A percentile compares a stretch with the other conserved stretches of the same genome.
These are phyloP conservation scores for Oligia latruncula DNA, from an alignment of 2,888 invertebrate species.

Conservation along the genomic window DNA sequence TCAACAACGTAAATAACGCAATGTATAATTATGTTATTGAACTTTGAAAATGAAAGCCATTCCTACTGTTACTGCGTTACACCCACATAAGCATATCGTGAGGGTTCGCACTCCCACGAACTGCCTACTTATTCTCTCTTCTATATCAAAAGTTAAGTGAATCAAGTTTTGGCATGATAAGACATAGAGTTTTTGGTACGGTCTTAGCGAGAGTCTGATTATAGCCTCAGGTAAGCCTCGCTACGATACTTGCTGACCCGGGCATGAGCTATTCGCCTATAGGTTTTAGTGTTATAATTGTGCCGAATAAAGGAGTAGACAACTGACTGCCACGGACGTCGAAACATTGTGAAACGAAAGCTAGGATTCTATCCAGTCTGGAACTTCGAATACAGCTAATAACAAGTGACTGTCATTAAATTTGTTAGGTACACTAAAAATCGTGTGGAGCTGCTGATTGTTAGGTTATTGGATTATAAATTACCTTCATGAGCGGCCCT, in stretches of 20 bases:
- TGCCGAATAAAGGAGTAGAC: not conserved
- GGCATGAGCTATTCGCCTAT: not conserved
- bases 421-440: not conserved
- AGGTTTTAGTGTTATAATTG: not conserved
- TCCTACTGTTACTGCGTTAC: not conserved
- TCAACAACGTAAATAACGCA: not conserved
- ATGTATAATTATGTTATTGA: not conserved
- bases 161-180: not conserved
- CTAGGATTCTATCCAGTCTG: not conserved
- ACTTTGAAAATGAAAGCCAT: not conserved
- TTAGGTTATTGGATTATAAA: not conserved
- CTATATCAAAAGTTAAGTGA: not conserved
- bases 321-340: not conserved
- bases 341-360: not conserved
- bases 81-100: not conserved
- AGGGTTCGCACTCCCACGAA: not conserved
- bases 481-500: slow-evolving; percentile 89
- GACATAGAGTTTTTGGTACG: not conserved
- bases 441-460: not conserved
- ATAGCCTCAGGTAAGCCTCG: not conserved
- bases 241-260: not conserved
- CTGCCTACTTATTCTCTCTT: not conserved
- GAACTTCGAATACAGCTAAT: slow-evolving; percentile 7
- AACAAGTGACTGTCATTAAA: slow-evolving; percentile 6
- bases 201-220: not conserved